Conservation (phyloP, 2,888 invertebrate species). For the Sacculina carcini region DNA sequence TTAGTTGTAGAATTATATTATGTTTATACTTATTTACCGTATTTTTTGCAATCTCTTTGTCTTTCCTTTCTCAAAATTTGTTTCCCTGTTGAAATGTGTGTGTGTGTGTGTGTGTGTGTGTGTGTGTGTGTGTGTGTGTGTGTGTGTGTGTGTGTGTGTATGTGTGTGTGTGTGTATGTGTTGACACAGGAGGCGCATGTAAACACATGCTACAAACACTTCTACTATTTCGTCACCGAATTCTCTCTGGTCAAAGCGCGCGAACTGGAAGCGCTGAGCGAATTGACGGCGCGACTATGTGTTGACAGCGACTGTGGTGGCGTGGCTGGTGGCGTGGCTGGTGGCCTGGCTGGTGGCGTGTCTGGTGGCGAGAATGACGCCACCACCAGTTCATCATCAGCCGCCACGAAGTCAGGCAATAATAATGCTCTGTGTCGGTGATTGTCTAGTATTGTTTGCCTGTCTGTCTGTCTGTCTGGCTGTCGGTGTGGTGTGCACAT, state of each 20-base stretch:
- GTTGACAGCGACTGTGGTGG: conserved; percentile 13
- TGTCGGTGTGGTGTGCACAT: too few species aligned
- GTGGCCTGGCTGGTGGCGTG: too few species aligned
- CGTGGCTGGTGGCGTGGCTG: too few species aligned
- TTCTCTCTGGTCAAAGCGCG: conserved; percentile 53
- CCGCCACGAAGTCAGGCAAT: too few species aligned
- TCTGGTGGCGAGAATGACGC: too few species aligned
- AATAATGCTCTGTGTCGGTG: too few species aligned
- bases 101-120: not conserved
- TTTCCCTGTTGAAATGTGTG: not conserved
- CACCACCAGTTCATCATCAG: too few species aligned
- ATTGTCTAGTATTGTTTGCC: too few species aligned
- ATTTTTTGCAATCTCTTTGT: not conserved
- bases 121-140: too few species aligned
- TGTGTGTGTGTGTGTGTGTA: not conserved
- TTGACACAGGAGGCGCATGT: conserved; percentile 55
- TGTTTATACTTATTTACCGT: not conserved
- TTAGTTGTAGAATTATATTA: not conserved
- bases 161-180: conserved; percentile 3
- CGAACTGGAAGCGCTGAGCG: conserved; percentile 56
- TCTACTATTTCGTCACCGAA: conserved; percentile 69
- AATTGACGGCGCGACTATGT: conserved; percentile 46
- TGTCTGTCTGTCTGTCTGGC: too few species aligned
- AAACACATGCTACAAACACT: conserved; percentile 81
- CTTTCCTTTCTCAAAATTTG: not conserved